A percentile compares a stretch with the other conserved stretches of the same genome.
Evolutionary conservation across 2,888 invertebrate species (phyloP).

Genomic region (Pristionchus arcanus): DNA sequence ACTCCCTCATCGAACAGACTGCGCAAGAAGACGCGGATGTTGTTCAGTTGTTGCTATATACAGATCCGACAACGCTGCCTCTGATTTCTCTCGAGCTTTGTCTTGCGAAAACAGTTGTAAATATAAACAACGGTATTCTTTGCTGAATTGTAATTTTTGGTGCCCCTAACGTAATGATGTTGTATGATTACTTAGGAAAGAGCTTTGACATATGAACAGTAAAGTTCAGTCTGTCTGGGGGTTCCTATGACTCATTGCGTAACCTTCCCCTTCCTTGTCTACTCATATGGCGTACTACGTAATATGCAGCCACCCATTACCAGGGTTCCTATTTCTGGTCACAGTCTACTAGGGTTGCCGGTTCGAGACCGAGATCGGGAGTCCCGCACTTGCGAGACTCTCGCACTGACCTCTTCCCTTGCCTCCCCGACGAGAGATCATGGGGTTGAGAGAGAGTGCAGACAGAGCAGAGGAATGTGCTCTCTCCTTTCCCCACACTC

Average conservation of each 20-base stretch:
- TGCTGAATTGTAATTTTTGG: not conserved
- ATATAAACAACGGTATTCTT: not conserved
- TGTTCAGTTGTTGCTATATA: not conserved
- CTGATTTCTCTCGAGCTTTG: conserved; percentile 13
- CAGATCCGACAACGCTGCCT: not conserved
- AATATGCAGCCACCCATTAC: not conserved
- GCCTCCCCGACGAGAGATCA: no score
- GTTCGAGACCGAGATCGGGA: no score
- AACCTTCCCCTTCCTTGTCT: not conserved
- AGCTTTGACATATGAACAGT: not conserved
- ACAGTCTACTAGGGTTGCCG: no score
- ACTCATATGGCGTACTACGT: not conserved
- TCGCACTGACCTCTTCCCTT: no score
- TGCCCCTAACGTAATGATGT: not conserved
- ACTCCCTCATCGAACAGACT: not conserved
- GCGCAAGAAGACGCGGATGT: not conserved
- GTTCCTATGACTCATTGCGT: not conserved
- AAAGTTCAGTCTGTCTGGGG: not conserved
- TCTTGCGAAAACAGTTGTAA: not conserved
- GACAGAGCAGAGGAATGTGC: no score
- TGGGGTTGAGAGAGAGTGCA: no score
- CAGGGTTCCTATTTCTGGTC: not conserved
- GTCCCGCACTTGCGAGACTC: no score
- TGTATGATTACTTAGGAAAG: not conserved
- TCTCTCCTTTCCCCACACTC: no score